phyloP scores from a whole-genome alignment of 2,797 vertebrate genomes.

The Denticeps clupeoides region DNA sequence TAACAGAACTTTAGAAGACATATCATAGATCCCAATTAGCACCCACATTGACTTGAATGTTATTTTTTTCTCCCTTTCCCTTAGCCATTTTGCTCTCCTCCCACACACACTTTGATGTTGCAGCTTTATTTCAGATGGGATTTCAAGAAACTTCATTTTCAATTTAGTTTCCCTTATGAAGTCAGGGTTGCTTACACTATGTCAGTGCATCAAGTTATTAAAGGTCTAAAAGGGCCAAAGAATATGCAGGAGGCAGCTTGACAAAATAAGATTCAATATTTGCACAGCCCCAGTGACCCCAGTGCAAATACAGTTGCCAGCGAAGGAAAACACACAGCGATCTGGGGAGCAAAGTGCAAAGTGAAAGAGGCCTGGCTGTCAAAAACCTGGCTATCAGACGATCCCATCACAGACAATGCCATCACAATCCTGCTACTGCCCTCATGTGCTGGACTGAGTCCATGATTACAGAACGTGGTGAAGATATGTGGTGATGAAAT shows the following conservation, averaged over 20 bases:
- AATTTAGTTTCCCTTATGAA: slow-evolving; percentile 1
- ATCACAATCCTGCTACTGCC: too few species aligned
- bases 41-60: slow-evolving; percentile 47
- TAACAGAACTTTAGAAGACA: slow-evolving; percentile 39
- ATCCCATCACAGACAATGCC: too few species aligned
- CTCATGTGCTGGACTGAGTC: too few species aligned
- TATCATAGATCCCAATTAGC: slow-evolving; percentile 50
- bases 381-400: too few species aligned
- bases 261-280: not conserved
- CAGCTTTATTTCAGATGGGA: slow-evolving; percentile 45
- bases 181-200: not conserved
- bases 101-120: slow-evolving; percentile 47
- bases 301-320: too few species aligned
- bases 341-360: too few species aligned
- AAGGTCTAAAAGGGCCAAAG: not conserved
- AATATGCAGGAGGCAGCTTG: not conserved
- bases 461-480: too few species aligned
- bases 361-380: too few species aligned
- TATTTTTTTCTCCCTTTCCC: slow-evolving; percentile 38
- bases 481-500: too few species aligned
- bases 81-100: slow-evolving; percentile 48
- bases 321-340: too few species aligned
- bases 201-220: not conserved
- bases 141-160: slow-evolving; percentile 48
- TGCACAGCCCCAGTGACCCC: not conserved